A percentile compares a stretch with the other conserved stretches of the same genome.
Evolutionary conservation across 2,888 invertebrate species (phyloP).

Genomic region (Lepetodrilus schrolli): DNA sequence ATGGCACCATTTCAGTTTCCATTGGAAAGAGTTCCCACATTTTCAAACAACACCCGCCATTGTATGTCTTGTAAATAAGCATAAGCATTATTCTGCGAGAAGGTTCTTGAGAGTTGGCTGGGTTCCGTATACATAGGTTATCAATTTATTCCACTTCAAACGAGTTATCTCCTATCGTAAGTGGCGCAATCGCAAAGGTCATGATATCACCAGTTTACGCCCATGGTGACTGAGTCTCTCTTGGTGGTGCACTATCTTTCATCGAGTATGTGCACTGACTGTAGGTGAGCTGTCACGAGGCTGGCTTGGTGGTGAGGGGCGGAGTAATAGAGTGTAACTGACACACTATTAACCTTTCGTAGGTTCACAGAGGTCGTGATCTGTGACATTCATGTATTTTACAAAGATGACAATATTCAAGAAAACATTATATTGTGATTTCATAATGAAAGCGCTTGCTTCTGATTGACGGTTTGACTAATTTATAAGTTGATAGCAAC

Average conservation of each 20-base stretch:
- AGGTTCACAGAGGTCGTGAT: too few relatives aligned
- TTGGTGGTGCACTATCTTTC: conserved; percentile 25
- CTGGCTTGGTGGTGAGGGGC: neutral
- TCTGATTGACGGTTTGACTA: too few relatives aligned
- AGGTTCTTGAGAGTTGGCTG: neutral
- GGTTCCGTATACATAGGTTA: neutral
- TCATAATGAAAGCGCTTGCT: too few relatives aligned
- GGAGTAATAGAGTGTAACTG: neutral
- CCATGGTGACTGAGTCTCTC: neutral
- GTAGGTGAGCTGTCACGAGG: conserved; percentile 4
- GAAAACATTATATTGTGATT: too few relatives aligned
- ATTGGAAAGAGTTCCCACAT: too few relatives aligned
- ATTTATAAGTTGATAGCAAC: too few relatives aligned
- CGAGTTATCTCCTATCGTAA: conserved; percentile 10
- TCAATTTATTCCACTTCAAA: conserved; percentile 1
- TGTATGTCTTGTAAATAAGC: neutral
- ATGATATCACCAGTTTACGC: conserved; percentile 19
- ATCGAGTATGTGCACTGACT: neutral
- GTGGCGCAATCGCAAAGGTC: conserved; percentile 22
- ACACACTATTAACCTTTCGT: conserved; percentile 3
- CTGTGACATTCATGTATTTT: too few relatives aligned
- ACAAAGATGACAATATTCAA: too few relatives aligned
- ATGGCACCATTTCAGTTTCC: too few relatives aligned
- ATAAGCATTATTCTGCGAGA: neutral
- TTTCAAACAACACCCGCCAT: neutral